Conservation (phyloP, 2,888 invertebrate genomes). For the Odontocerum albicorne region DNA sequence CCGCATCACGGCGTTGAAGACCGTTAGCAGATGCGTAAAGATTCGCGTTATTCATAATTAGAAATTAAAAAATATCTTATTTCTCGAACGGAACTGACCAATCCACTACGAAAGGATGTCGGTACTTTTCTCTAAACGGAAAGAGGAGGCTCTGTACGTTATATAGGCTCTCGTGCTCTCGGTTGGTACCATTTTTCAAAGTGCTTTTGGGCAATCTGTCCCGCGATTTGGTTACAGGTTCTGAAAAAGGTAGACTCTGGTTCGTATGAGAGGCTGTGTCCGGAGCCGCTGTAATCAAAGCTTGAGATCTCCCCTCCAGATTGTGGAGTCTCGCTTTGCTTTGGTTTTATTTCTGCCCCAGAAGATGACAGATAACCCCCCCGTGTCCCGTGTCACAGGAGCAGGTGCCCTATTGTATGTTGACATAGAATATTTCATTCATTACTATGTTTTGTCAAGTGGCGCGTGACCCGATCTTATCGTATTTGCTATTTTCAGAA, state of each 20-base stretch:
- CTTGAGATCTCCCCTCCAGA: not conserved
- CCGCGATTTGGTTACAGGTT: constrained; percentile 15
- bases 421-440: no score
- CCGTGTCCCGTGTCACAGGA: constrained; percentile 35
- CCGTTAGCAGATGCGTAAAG: constrained; percentile 69
- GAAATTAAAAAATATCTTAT: not conserved
- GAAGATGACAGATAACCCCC: no score
- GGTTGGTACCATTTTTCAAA: constrained; percentile 21
- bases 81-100: constrained; percentile 33
- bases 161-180: constrained; percentile 26
- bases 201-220: constrained; percentile 7
- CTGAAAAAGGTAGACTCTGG: not conserved
- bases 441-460: no score
- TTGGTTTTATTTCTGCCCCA: constrained; percentile 1
- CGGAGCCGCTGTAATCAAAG: constrained; percentile 18
- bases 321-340: not conserved
- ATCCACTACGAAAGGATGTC: constrained; percentile 36
- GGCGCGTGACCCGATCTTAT: no score
- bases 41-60: constrained; percentile 62
- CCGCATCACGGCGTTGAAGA: constrained; percentile 68
- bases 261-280: not conserved
- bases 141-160: constrained; percentile 16
- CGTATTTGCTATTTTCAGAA: no score
- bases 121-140: constrained; percentile 27
- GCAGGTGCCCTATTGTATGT: constrained; percentile 25